Conservation (phyloP, 2,888 invertebrate genomes). For the Odiellus spinosus region DNA sequence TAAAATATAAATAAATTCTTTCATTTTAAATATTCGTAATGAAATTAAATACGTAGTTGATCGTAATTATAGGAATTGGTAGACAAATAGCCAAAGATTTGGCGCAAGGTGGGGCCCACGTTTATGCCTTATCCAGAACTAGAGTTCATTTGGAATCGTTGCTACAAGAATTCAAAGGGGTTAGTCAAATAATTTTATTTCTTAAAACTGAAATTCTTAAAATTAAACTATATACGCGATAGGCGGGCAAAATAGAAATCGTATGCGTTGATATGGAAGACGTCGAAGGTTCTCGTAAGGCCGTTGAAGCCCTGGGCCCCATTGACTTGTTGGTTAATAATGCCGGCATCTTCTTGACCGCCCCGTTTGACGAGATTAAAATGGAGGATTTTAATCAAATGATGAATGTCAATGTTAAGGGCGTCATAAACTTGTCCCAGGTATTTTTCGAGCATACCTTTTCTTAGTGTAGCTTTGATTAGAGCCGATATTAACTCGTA, state of each 20-base stretch:
- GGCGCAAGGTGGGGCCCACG: conserved; percentile 50
- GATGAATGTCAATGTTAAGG: conserved; percentile 24
- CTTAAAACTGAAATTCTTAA: too few relatives aligned
- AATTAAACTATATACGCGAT: too few relatives aligned
- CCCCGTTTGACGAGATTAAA: conserved; percentile 50
- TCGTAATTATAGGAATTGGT: conserved; percentile 40
- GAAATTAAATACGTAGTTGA: too few relatives aligned
- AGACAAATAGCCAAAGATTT: conserved; percentile 52
- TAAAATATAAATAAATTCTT: too few relatives aligned
- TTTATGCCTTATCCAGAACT: conserved; percentile 59
- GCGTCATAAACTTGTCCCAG: conserved; percentile 69
- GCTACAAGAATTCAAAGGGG: too few relatives aligned
- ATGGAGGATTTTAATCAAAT: conserved; percentile 48
- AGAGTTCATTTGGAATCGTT: conserved; percentile 41
- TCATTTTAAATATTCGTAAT: too few relatives aligned
- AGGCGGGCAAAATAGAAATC: conserved; percentile 37
- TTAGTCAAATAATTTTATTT: too few relatives aligned
- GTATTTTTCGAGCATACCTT: too few relatives aligned
- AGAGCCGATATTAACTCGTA: too few relatives aligned
- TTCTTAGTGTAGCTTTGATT: too few relatives aligned
- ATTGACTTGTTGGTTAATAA: conserved; percentile 79
- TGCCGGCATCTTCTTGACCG: conserved; percentile 56
- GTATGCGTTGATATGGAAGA: conserved; percentile 53
- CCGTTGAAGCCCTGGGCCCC: conserved; percentile 42
- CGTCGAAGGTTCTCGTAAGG: conserved; percentile 53